These are phyloP conservation scores for Lagodon rhomboides DNA, from an alignment of 2,797 vertebrate species.

Conservation along the genomic window DNA sequence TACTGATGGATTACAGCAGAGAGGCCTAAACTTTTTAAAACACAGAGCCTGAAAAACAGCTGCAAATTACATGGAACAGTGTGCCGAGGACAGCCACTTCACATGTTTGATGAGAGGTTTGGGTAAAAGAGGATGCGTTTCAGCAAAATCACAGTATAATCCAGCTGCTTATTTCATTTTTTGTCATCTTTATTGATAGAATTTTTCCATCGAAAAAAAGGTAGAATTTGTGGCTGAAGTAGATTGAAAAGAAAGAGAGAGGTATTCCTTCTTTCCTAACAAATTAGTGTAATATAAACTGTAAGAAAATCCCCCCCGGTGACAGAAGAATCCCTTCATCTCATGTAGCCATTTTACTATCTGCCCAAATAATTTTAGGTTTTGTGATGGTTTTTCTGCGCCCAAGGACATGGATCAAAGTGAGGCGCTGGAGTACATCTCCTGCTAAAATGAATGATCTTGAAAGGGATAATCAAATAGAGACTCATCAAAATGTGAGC, in stretches of 20 bases:
- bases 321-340: constrained; percentile 58
- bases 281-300: constrained; percentile 44
- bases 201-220: constrained; percentile 34
- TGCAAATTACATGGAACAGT: constrained; percentile 5
- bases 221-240: constrained; percentile 25
- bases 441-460: constrained; percentile 58
- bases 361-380: constrained; percentile 51
- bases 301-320: constrained; percentile 25
- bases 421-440: constrained; percentile 50
- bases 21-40: constrained; percentile 28
- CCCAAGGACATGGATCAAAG: constrained; percentile 66
- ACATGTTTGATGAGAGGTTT: constrained; percentile 12
- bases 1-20: constrained; percentile 40
- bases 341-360: constrained; percentile 56
- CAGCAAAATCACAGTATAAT: constrained; percentile 1
- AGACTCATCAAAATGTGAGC: constrained; percentile 50
- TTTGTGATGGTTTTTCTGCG: constrained; percentile 37
- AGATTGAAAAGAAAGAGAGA: constrained; percentile 9
- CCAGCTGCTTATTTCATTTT: neutral
- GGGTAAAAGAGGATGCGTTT: constrained; percentile 12
- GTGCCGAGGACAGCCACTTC: constrained; percentile 11
- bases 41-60: constrained; percentile 33
- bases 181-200: neutral
- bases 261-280: constrained; percentile 26
- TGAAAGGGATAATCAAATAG: constrained; percentile 59